Base-by-base conservation (phyloP, 2,888 invertebrate genomes). In the Spodoptera littoralis region DNA sequence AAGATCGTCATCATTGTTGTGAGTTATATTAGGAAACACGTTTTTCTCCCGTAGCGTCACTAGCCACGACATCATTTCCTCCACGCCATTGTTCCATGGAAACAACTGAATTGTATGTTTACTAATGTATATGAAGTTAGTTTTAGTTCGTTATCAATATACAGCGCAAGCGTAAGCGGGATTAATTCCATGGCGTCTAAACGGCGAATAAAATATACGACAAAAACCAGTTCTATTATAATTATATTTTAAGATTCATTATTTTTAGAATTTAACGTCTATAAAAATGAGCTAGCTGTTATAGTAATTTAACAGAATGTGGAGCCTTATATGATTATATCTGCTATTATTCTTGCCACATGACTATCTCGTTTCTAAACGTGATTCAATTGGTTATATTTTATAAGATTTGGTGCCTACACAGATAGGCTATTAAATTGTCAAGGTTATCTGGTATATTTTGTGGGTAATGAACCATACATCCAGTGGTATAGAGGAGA, bases 1-100 rank as follows among this genome's bases (percentile, higher is more conserved):
- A 58, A 63, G 13, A 54, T 62, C 60, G 64, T 73, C 64, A 61
- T 72, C 49, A 57, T 22, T 51, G 54, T 72, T 60, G n/a, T 60
- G 67, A 53, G 62, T 67, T 71, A 71, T 63, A 73, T 73, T 73
- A 73, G 60, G 59, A 74, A 65, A 60, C 55, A 55, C 53, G 53
- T 62, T 60, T 67, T 67, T 65, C 41, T 69, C 61, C 52, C 50
- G 53, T 62, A 50, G 50, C 64, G 52, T 65, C 60, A 52, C 30
- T 48, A 55, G 54, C 50, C 54, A 60, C 65, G 48, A 73, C 70
- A 56, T 54, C 36, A 50, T 76, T 64, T 62, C 61, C 42, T 55
- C 60, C 24, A 62, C 18, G 24, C 44, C 44, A 61, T 66, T 66
- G 66, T 73, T 60, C 47, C 36, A 50, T 24, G 42, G 41, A 50